Evolutionary conservation across 2,113 vertebrate species (phyloP).

Genomic region (Lepidothrix coronata): DNA sequence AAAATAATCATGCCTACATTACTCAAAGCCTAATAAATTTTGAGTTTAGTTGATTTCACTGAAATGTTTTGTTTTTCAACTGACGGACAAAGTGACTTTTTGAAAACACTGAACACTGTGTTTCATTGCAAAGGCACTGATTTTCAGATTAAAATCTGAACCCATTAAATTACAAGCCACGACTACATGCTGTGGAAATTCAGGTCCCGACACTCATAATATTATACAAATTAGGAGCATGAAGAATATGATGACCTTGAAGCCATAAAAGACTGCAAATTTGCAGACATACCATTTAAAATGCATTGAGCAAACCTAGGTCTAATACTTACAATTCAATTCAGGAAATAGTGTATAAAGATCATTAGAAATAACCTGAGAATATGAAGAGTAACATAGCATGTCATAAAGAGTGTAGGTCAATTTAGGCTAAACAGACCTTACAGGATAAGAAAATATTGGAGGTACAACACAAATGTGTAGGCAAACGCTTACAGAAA

Average conservation of each 20-base stretch:
- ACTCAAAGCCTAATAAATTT: background rate
- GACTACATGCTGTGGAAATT: conserved; percentile 9
- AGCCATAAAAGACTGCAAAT: conserved; percentile 38
- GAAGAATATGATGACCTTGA: conserved; percentile 50
- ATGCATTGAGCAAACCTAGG: conserved; percentile 24
- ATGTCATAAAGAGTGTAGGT: background rate
- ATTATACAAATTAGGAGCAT: conserved; percentile 34
- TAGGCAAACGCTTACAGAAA: background rate
- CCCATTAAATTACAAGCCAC: conserved; percentile 11
- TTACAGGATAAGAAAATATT: background rate
- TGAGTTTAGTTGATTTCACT: background rate
- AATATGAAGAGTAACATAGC: background rate
- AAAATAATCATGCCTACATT: background rate
- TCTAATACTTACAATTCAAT: conserved; percentile 37
- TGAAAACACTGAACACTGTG: background rate
- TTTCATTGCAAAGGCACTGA: background rate
- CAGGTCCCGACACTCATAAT: background rate
- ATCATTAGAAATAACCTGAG: conserved; percentile 13
- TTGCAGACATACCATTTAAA: conserved; percentile 23
- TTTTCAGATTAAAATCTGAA: conserved; percentile 20
- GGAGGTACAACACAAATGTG: background rate
- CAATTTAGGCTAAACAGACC: background rate
- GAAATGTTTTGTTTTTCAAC: background rate
- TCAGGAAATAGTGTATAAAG: background rate
- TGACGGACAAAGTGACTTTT: background rate